Conservation (phyloP, 92 coral and sea anemone species). For the Actinostola sp. region DNA sequence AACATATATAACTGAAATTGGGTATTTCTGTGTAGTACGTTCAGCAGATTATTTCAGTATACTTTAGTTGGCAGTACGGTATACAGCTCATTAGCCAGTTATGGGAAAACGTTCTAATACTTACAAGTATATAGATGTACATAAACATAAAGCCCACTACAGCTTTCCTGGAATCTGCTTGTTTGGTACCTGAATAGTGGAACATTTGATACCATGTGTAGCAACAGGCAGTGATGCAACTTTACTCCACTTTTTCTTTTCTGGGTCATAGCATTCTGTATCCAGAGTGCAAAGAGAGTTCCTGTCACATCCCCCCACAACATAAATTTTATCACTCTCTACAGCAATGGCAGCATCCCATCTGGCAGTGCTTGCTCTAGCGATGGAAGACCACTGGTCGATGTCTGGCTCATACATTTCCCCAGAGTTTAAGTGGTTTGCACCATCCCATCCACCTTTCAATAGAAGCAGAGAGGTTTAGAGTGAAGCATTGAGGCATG, state of each 20-base stretch:
- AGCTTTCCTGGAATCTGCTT: constrained; percentile 67
- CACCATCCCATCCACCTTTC: constrained; percentile 99
- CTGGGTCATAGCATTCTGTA: constrained; percentile 95
- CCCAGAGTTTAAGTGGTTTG: constrained; percentile 86
- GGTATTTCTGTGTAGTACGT: too few relatives aligned
- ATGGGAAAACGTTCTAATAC: too few relatives aligned
- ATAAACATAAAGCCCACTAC: background rate
- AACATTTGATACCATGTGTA: constrained; percentile 94
- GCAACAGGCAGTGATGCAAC: constrained; percentile 96
- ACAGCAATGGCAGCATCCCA: constrained; percentile 99
- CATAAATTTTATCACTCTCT: constrained; percentile 84
- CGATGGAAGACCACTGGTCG: constrained; percentile 90
- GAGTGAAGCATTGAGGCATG: too few relatives aligned
- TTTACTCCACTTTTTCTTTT: constrained; percentile 85
- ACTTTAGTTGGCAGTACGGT: too few relatives aligned
- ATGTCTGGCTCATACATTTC: constrained; percentile 97
- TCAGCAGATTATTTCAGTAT: too few relatives aligned
- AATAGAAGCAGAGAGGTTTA: too few relatives aligned
- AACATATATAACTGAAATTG: too few relatives aligned
- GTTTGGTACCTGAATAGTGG: constrained; percentile 87
- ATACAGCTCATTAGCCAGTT: too few relatives aligned
- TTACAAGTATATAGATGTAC: too few relatives aligned
- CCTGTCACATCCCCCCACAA: constrained; percentile 99
- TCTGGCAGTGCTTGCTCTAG: constrained; percentile 93
- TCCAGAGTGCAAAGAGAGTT: constrained; percentile 95